phyloP scores from a whole-genome alignment of 2,113 vertebrate genomes.

The Phalacrocorax aristotelis region DNA sequence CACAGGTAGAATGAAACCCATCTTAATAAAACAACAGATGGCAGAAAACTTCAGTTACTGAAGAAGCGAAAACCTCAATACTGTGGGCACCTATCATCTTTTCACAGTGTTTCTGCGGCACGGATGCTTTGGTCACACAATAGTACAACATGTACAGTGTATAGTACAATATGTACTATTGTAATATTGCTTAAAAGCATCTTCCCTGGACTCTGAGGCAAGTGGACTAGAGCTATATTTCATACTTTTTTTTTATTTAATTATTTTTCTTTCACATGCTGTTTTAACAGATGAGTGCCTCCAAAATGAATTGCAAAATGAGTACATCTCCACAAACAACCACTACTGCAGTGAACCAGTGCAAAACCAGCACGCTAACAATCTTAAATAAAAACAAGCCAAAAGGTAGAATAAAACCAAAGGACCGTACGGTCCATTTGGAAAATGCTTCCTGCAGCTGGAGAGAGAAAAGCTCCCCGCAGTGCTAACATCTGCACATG shows the following conservation, averaged over 20 bases:
- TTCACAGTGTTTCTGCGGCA: background rate
- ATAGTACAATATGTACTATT: background rate
- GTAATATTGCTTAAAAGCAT: background rate
- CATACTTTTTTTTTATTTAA: background rate
- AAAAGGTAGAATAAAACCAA: background rate
- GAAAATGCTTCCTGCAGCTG: background rate
- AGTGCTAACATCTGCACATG: background rate
- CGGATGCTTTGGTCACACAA: background rate
- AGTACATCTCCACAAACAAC: background rate
- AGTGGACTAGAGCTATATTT: background rate
- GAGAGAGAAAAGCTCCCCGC: background rate
- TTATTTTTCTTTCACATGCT: background rate
- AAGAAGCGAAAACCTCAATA: background rate
- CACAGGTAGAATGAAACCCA: background rate
- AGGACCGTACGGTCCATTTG: background rate
- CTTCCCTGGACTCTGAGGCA: background rate
- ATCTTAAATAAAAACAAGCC: background rate
- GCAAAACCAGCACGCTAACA: background rate
- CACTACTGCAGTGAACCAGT: background rate
- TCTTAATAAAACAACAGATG: background rate
- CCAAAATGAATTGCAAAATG: background rate
- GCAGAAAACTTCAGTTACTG: background rate
- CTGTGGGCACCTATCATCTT: background rate
- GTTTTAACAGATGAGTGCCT: conserved; percentile 7
- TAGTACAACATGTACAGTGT: background rate